These are phyloP conservation scores for Syrista parreyssii DNA, from an alignment of 2,888 invertebrate species.

Conservation along the genomic window DNA sequence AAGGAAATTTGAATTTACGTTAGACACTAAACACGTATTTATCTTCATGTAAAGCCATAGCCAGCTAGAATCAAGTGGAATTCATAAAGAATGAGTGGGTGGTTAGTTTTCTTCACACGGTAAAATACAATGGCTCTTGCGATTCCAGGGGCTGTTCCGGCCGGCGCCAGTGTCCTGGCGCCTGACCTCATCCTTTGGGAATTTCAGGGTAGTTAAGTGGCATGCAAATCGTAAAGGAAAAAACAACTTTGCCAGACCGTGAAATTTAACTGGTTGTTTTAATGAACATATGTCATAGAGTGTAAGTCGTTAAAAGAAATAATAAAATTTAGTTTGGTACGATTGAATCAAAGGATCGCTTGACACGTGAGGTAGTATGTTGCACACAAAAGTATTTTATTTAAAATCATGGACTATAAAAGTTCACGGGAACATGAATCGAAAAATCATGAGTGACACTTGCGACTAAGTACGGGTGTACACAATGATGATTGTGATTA, in stretches of 20 bases:
- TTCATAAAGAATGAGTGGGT: neutral
- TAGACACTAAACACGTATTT: neutral
- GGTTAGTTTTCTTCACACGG: neutral
- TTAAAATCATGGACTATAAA: slow-evolving; percentile 21
- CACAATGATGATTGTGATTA: slow-evolving; percentile 8
- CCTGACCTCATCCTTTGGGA: neutral
- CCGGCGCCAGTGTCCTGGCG: neutral
- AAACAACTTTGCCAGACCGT: neutral
- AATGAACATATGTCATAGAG: neutral
- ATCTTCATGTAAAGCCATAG: neutral
- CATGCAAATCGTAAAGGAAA: neutral
- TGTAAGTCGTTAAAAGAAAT: neutral
- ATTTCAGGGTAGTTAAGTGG: neutral
- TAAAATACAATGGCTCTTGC: neutral
- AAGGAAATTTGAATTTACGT: neutral
- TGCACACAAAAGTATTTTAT: slow-evolving; percentile 18
- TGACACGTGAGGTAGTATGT: neutral
- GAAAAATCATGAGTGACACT: slow-evolving; percentile 12
- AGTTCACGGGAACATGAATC: slow-evolving; percentile 9
- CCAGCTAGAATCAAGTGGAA: neutral
- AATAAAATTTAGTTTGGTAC: neutral
- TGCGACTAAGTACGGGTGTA: slow-evolving; percentile 19
- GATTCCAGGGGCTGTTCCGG: neutral
- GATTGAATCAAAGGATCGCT: neutral
- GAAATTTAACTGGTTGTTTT: neutral